Conservation (phyloP, 2,113 vertebrate genomes). For the Ptyas mucosa region DNA sequence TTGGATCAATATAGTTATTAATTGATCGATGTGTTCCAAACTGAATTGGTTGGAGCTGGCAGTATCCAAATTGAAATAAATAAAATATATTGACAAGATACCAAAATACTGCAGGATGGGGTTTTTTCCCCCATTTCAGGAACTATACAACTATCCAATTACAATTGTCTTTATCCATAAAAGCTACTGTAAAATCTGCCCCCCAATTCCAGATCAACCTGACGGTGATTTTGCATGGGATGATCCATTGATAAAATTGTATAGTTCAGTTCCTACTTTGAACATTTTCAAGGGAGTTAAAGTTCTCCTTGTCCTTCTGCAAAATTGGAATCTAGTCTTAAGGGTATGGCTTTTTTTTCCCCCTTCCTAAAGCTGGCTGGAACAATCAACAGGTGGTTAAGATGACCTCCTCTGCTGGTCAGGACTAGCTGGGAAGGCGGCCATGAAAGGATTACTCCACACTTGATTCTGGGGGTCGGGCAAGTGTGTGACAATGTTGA, state of each 20-base stretch:
- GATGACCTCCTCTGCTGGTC: constrained; percentile 2
- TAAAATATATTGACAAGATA: background rate
- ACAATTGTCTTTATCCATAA: background rate
- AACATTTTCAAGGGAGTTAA: background rate
- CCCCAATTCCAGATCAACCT: background rate
- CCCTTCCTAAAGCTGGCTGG: background rate
- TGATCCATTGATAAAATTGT: background rate
- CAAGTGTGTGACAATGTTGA: constrained; percentile 62
- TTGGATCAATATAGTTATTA: background rate
- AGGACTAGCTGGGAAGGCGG: background rate
- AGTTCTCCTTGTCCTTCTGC: background rate
- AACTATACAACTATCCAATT: no score
- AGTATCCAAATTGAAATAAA: background rate
- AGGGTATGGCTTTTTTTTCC: background rate
- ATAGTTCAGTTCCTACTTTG: background rate
- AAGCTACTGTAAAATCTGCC: background rate
- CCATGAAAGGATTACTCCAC: constrained; percentile 47
- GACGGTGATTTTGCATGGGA: background rate
- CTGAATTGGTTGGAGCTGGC: background rate
- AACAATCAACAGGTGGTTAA: background rate
- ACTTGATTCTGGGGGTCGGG: constrained; percentile 65
- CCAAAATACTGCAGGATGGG: background rate
- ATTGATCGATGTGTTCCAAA: background rate
- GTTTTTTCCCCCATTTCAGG: no score
- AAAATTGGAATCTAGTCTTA: background rate